Evolutionary conservation across 2,888 invertebrate species (phyloP), one percentile per base, ranked within the genome.

Genomic region (Physocephala rufipes): DNA sequence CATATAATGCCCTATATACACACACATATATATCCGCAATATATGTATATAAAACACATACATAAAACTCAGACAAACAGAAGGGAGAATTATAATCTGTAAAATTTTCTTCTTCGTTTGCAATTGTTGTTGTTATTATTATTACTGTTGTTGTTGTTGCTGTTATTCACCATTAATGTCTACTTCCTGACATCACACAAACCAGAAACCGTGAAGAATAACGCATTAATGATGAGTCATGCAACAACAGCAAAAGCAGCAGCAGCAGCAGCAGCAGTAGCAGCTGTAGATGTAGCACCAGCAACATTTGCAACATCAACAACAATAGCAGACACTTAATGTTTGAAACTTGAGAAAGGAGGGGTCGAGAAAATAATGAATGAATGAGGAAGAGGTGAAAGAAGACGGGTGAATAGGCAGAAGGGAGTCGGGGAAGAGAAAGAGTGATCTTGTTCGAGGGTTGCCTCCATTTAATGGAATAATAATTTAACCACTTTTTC

Each of bases 191-290:
- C 24, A 58, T 24, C 58, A 16, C 13, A 26, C 12, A 28, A 13
- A 24, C 4, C 62, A 36, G 9, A 4, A 36, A 36, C 36, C 36
- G 9, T 9, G 36, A 36, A 7, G 36, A 36, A 9, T 21, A 2
- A 24, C 53, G 24, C 53, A 24, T 12, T 21, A 21, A 19, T 24
- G 45, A 62, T 62, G 62, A 62, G 43, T 62, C 62, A 62, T 62
- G 62, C 43, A 62, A 45, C 62, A 26, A 5, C 26, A 9, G 13
- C 26, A 58, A 21, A 55, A 5, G 12, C 21, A 15, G 19, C 24
- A n/a, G n/a, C n/a, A n/a, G n/a, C n/a, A n/a, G 62, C 62, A 62
- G 30, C 30, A 30, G 62, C 16, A n/a, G 62, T 24, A n/a, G 51
- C 16, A 16, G 51, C 51, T 2, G 51, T 51, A 19, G 51, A 51